Evolutionary conservation across 2,888 invertebrate species (phyloP).

Genomic region (Eupithecia pulchellata): DNA sequence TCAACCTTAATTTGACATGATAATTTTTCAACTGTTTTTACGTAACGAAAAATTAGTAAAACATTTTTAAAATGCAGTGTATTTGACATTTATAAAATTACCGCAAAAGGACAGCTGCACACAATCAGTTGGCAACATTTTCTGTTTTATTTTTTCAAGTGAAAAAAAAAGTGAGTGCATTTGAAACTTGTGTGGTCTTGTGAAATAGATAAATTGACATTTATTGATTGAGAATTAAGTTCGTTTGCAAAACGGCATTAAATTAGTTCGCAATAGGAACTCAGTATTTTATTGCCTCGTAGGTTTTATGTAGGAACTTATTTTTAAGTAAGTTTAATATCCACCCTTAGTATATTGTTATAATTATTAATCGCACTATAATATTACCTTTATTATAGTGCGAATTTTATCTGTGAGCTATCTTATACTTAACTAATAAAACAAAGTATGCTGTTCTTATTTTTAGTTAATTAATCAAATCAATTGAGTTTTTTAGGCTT

Average conservation of each 20-base stretch:
- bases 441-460: too few relatives aligned
- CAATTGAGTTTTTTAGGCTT: too few relatives aligned
- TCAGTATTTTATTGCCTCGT: slow-evolving; percentile 8
- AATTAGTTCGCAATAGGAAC: slow-evolving; percentile 7
- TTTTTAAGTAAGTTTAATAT: not conserved
- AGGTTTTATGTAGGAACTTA: not conserved
- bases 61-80: slow-evolving; percentile 43
- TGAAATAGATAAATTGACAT: slow-evolving; percentile 34
- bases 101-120: slow-evolving; percentile 53
- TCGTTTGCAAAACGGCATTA: slow-evolving; percentile 21
- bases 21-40: slow-evolving; percentile 8
- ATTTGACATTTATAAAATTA: slow-evolving; percentile 57
- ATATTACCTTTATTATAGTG: not conserved
- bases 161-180: slow-evolving; percentile 7
- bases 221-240: slow-evolving; percentile 19
- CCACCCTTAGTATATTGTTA: not conserved
- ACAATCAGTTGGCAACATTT: slow-evolving; percentile 51
- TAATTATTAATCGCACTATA: too few relatives aligned
- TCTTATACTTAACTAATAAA: too few relatives aligned
- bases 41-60: slow-evolving; percentile 45
- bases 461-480: too few relatives aligned
- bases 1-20: slow-evolving; percentile 15
- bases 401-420: not conserved
- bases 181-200: slow-evolving; percentile 56
- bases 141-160: slow-evolving; percentile 49